Conservation (phyloP, 2,797 vertebrate genomes). For the Tympanoctomys barrerae region DNA sequence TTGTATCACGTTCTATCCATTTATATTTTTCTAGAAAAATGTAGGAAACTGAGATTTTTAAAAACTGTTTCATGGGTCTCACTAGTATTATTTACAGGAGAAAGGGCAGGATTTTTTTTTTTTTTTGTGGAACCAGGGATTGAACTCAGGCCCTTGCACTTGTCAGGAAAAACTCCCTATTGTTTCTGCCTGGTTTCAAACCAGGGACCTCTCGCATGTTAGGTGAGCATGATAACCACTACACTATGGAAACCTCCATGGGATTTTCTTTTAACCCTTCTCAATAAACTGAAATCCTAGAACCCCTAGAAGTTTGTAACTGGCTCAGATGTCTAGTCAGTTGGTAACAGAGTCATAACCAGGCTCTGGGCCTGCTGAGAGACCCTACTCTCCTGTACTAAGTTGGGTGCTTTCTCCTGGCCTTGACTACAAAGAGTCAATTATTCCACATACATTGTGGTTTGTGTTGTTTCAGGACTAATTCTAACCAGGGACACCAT, state of each 20-base stretch:
- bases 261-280: neutral
- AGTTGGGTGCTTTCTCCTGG: neutral
- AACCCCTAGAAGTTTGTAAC: neutral
- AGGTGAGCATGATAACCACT: too few species aligned
- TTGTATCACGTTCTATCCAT: neutral
- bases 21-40: slow-evolving; percentile 12
- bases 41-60: neutral
- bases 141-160: too few species aligned
- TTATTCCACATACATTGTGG: neutral
- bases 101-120: neutral
- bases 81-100: neutral
- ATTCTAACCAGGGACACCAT: neutral
- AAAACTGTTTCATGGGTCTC: neutral
- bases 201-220: too few species aligned
- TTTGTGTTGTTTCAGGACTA: neutral
- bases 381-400: neutral
- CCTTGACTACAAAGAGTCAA: neutral
- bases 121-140: too few species aligned
- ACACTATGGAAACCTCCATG: too few species aligned
- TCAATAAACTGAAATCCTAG: neutral
- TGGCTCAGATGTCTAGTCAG: neutral
- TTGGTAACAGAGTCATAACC: neutral
- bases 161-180: too few species aligned
- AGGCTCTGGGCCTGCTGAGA: neutral
- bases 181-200: too few species aligned